These are phyloP conservation scores for Brachionus rotundiformis DNA, from an alignment of 1,140 invertebrate species.

Conservation along the genomic window DNA sequence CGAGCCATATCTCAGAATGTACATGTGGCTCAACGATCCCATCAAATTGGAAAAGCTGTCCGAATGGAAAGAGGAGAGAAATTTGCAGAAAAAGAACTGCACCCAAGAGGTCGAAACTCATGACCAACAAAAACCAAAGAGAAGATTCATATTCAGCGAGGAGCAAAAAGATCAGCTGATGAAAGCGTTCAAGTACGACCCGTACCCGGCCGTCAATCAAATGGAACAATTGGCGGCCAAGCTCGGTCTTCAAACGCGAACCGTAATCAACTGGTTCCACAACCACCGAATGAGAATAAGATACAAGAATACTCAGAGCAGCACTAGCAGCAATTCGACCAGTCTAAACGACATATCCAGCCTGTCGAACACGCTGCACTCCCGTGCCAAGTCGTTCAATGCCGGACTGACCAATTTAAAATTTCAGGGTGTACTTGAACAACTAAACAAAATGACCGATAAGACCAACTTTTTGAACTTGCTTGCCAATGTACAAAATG, in stretches of 20 bases:
- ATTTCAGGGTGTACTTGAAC: constrained; percentile 11
- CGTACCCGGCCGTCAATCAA: constrained; percentile 85
- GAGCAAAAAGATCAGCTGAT: constrained; percentile 90
- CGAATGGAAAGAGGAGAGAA: constrained; percentile 69
- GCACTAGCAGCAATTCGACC: not conserved
- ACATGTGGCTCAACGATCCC: constrained; percentile 89
- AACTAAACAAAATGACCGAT: constrained; percentile 18
- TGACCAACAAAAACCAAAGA: constrained; percentile 45
- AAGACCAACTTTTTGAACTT: not conserved
- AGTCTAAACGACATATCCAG: constrained; percentile 39
- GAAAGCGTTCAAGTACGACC: constrained; percentile 84
- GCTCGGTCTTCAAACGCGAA: constrained; percentile 82
- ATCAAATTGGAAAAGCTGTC: constrained; percentile 85
- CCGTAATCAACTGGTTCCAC: constrained; percentile 96
- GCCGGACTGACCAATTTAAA: not conserved
- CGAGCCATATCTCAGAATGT: constrained; percentile 97
- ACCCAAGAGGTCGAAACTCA: not conserved
- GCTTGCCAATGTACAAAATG: not conserved
- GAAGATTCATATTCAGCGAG: constrained; percentile 84
- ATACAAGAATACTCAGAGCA: constrained; percentile 30
- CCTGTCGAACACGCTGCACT: constrained; percentile 24
- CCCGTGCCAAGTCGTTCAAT: not conserved
- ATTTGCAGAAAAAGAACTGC: constrained; percentile 2
- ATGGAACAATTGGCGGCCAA: constrained; percentile 90
- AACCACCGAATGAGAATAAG: constrained; percentile 83